These are phyloP conservation scores for Gambusia yucatana DNA, from an alignment of 2,797 vertebrate genomes.

Conservation along the genomic window DNA sequence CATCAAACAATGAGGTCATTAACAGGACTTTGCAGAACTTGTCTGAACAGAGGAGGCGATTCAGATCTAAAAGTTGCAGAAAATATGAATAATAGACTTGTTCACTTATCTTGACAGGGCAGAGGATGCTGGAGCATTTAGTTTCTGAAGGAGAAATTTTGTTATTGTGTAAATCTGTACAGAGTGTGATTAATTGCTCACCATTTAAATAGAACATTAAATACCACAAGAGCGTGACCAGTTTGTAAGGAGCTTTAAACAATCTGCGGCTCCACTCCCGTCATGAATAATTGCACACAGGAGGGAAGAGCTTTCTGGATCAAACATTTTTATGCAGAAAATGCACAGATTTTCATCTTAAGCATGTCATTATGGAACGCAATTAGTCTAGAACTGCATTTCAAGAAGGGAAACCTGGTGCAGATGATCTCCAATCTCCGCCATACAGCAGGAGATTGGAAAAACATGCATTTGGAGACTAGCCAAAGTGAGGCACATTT, in stretches of 20 bases:
- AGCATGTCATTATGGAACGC: not conserved
- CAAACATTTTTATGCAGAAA: not conserved
- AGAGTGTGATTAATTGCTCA: not conserved
- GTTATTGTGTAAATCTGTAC: not conserved
- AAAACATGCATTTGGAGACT: not conserved
- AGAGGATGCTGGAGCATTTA: not conserved
- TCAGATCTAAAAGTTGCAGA: not conserved
- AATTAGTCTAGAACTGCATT: not conserved
- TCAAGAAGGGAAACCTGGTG: not conserved
- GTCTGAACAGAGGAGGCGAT: too few species aligned
- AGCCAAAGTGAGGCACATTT: not conserved
- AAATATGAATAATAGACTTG: not conserved
- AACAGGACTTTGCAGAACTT: too few species aligned
- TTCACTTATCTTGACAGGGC: not conserved
- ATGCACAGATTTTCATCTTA: not conserved
- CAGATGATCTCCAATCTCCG: not conserved
- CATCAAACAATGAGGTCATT: too few species aligned
- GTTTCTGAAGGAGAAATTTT: not conserved
- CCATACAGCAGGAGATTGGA: not conserved
- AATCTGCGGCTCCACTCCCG: not conserved
- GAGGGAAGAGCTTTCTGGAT: not conserved
- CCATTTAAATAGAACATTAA: not conserved
- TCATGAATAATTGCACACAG: not conserved
- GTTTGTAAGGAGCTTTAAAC: not conserved
- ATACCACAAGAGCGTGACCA: not conserved